A percentile compares a stretch with the other conserved stretches of the same genome.
Conservation (phyloP, 2,888 invertebrate genomes). For the Synergus japonicus region DNA sequence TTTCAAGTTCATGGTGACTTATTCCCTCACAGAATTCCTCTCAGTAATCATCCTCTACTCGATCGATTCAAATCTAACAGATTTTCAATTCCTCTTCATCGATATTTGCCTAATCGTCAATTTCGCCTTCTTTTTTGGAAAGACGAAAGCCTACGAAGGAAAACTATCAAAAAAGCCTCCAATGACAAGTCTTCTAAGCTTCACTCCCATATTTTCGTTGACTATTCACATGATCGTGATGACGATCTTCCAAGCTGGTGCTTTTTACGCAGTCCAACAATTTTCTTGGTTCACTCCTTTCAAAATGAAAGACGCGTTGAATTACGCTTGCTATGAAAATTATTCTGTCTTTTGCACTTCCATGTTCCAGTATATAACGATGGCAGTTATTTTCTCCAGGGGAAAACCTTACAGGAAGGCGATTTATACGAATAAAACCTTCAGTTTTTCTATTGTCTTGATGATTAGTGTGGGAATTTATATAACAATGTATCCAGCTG, state of each 20-base stretch:
- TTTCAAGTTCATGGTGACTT: slow-evolving; percentile 94
- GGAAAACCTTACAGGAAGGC: slow-evolving; percentile 83
- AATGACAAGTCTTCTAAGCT: slow-evolving; percentile 79
- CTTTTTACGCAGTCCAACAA: slow-evolving; percentile 78
- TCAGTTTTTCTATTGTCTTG: slow-evolving; percentile 78
- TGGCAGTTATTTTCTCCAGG: slow-evolving; percentile 83
- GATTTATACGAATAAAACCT: slow-evolving; percentile 81
- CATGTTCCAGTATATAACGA: slow-evolving; percentile 83
- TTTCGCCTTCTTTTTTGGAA: slow-evolving; percentile 83
- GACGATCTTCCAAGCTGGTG: slow-evolving; percentile 77
- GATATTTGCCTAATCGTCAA: slow-evolving; percentile 82
- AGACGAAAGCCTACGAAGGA: slow-evolving; percentile 79
- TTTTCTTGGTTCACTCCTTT: slow-evolving; percentile 81
- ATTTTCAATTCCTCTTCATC: slow-evolving; percentile 83
- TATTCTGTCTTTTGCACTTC: slow-evolving; percentile 82
- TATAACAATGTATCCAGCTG: slow-evolving; percentile 78
- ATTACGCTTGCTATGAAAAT: slow-evolving; percentile 80
- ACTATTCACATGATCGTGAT: slow-evolving; percentile 79
- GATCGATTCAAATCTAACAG: slow-evolving; percentile 82
- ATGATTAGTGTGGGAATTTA: slow-evolving; percentile 79
- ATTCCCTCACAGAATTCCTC: slow-evolving; percentile 93
- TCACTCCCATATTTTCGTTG: slow-evolving; percentile 79
- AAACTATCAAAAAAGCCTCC: slow-evolving; percentile 79
- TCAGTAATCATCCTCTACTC: slow-evolving; percentile 88
- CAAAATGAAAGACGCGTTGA: slow-evolving; percentile 70